Base-by-base conservation (phyloP, 2,797 vertebrate species). In the Anguilla pacifica region DNA sequence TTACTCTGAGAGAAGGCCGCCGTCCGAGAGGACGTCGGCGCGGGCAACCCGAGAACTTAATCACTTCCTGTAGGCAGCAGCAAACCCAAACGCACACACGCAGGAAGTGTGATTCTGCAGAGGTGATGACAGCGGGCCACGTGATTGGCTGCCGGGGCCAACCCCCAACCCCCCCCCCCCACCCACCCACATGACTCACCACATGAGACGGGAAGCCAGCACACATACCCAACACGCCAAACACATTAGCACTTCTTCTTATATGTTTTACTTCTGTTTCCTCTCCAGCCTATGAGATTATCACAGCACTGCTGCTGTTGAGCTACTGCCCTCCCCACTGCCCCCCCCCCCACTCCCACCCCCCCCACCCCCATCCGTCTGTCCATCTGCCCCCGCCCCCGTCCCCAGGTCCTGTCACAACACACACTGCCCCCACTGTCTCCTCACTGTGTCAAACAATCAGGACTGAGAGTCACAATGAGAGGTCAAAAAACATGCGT, bases 81-180 rank as follows among this genome's bases (percentile, higher is more conserved):
- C 61, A 64, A 64, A 1, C 17, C 31, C 11, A 72, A 72, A 35
- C 35, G 35, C 35, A 1, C 70, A 35, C 28, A 11, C 70, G 19
- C 70, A 72, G 70, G 70, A 72, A 72, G 70, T 35, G 70, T 72
- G 70, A 72, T 72, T 28, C 70, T 31, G 70, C 70, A 13, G n/a
- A 35, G 11, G 31, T 28, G n/a, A n/a, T 31, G 1, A 70, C 57
- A 15, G 57, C 9, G 19, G 57, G 19, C 61, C 25, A 19, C 61
- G 70, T 28, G 70, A 28, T 35, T 35, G 70, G 70, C 70, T 35
- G 28, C 70, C 1, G 70, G 31, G 28, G 28, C 70, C 70, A 35
- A 10, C 7, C 3, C 9, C 10, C n/a, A 72, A 15, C 67, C 67
- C 67, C 7, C 4, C 67, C 28, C 10, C 70, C 17, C 19, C 17